Base-by-base conservation (phyloP, 2,113 vertebrate species). In the Hucho hucho region DNA sequence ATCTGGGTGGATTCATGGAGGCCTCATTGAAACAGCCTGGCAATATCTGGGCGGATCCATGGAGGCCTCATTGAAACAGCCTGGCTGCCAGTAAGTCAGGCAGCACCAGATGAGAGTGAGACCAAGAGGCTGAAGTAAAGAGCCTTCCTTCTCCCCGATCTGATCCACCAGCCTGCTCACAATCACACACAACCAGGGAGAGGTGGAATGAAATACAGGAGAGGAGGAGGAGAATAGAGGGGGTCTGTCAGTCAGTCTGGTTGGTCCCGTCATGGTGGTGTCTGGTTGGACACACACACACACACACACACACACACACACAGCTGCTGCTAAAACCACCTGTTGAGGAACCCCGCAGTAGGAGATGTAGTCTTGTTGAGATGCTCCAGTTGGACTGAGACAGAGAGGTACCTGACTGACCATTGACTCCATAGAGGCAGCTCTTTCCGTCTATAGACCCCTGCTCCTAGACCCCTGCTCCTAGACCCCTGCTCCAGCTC, bases 61-160 rank as follows among this genome's bases (percentile, higher is more conserved):
- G 32, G 32, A 32, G 32, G 37, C 9, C 37, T 75, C 72, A 80
- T 80, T 80, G 43, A 83, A 78, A 78, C 65, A 73, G 69, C 69
- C 46, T 72, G 68, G 56, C 47, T 20, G 47, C 24, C 63, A 66
- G 12, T 16, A 37, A 63, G 13, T 25, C 14, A 26, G 37, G 37
- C 37, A 43, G 64, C 66, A 22, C 58, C 58, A 59, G 58, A n/a
- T 59, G 58, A 20, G n/a, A 59, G 18, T 59, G 58, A 59, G n/a
- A n/a, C 58, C 12, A 6, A 22, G 58, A 59, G 37, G 37, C 37
- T 37, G 37, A 37, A 37, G 37, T 37, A 37, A 9, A 37, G 37
- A 37, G 37, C 18, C 20, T 14, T 59, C n/a, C n/a, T 22, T 59
- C 58, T n/a, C 58, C n/a, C 58, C 14, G 18, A n/a, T 59, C n/a